Evolutionary conservation across 2,888 invertebrate species (phyloP), one percentile per base, ranked within the genome.

Genomic region (Brachyptera putata): DNA sequence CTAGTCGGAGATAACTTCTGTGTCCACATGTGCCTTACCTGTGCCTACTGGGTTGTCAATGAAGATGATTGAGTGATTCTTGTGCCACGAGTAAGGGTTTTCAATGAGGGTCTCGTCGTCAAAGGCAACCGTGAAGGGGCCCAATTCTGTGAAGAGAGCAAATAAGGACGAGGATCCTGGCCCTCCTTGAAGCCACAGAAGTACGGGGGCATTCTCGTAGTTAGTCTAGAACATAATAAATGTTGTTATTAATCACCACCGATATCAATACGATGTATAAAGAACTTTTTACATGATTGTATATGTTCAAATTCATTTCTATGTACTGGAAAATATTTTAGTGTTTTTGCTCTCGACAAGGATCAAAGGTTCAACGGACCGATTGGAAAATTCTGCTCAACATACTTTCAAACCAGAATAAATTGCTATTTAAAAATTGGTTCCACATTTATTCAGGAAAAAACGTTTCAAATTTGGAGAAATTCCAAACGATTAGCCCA

Each of bases 21-120:
- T n/a, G n/a, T n/a, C n/a, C n/a, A n/a, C 85, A 86, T 0, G 83
- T 1, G 2, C 39, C 61, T 39, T 58, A 69, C 69, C 82, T 13
- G 83, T 81, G 1, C 84, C 84, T 3, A 84, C 85, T 0, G 86
- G 86, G 69, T 84, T 85, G 69, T 86, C 85, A 62, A 86, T 82
- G 71, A 83, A 86, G 22, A 85, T 69, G 66, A 85, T 72, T 4
- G 83, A 82, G 69, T 82, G 84, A 63, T 82, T 81, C 63, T 77
- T 79, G 63, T 81, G 82, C 85, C 85, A 86, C 0, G 83, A 80
- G 66, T 79, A 72, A 48, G 76, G 75, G 57, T 79, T 78, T 63
- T 64, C 58, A 34, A 63, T 59, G 25, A 66, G 61, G 0, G 69
- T 77, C 76, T 75, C 76, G 76, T 75, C 64, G 74, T 79, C 74